Evolutionary conservation across 2,113 vertebrate genomes (phyloP).

Genomic region (Thermophis baileyi): DNA sequence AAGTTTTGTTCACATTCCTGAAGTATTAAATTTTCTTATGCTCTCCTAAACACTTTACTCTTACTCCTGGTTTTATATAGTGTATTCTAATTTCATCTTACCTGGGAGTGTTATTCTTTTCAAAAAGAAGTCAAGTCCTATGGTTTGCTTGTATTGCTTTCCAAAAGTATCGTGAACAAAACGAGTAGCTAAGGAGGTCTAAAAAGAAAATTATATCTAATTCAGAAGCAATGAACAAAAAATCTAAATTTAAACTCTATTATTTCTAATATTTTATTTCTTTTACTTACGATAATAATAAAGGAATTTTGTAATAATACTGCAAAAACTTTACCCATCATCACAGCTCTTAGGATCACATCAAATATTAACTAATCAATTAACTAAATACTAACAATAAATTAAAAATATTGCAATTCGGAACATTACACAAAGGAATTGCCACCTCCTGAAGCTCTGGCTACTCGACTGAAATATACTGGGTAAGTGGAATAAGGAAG

Average conservation of each 20-base stretch:
- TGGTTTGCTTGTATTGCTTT: slow-evolving; percentile 98
- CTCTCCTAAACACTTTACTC: slow-evolving; percentile 18
- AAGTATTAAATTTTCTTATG: slow-evolving; percentile 33
- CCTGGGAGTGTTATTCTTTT: slow-evolving; percentile 97
- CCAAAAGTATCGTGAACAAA: slow-evolving; percentile 99
- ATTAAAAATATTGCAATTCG: neutral
- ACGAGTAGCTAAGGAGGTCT: slow-evolving; percentile 94
- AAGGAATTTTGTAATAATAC: slow-evolving; percentile 2
- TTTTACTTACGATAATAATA: neutral
- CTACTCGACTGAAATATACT: neutral
- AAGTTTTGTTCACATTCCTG: slow-evolving; percentile 22
- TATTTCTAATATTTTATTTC: neutral
- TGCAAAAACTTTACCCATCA: neutral
- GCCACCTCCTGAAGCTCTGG: neutral
- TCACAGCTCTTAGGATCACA: neutral
- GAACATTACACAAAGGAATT: neutral
- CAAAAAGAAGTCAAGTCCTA: slow-evolving; percentile 99
- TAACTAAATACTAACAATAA: neutral
- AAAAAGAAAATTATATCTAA: slow-evolving; percentile 70
- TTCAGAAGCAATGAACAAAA: slow-evolving; percentile 40
- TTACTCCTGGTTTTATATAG: slow-evolving; percentile 3
- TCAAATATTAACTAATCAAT: neutral
- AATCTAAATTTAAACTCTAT: slow-evolving; percentile 42
- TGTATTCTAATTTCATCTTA: slow-evolving; percentile 74
- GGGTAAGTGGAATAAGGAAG: neutral